Evolutionary conservation across 2,797 vertebrate species (phyloP), one percentile per base, ranked within the genome.

Genomic region (Huso huso): DNA sequence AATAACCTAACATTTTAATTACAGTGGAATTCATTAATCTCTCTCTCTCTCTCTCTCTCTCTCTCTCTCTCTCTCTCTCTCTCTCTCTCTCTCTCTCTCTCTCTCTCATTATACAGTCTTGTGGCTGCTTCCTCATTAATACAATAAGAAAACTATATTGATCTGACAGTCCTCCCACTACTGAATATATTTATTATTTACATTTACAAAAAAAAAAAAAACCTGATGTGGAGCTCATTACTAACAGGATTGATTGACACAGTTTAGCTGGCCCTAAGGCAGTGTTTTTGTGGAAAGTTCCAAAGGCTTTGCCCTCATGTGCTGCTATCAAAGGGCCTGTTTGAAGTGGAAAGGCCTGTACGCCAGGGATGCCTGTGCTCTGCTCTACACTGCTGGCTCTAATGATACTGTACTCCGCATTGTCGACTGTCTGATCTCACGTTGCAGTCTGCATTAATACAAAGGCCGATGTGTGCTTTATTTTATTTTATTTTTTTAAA

Each of bases 161-260:
- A 69, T 66, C 48, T 73, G 63, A 72, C 68, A 55, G 1, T 23
- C 61, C 70, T 73, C 60, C 62, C 74, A 73, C 70, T 49, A 70
- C 72, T 78, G 70, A 23, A 37, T 7, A 58, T 58, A 58, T 7
- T 11, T 12, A 58, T 37, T 37, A 18, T 18, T 18, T 18, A 18
- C 15, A 18, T 18, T 18, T 10, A n/a, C 12, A 58, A n/a, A 58
- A 58, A 58, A n/a, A 58, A n/a, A 11, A 60, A 50, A 69, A 83
- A 83, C 78, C 66, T 79, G 75, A 77, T 73, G 78, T 79, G 71
- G 76, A 51, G 62, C 12, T 55, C 70, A 69, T 81, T 75, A 65
- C 78, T 80, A 83, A 72, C 18, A 69, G 60, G 78, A 73, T 70
- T 78, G 78, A 81, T 58, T 80, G 81, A 78, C 76, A 79, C 68